phyloP scores from a whole-genome alignment of 2,888 invertebrate genomes.

The Eutolmus rufibarbis region DNA sequence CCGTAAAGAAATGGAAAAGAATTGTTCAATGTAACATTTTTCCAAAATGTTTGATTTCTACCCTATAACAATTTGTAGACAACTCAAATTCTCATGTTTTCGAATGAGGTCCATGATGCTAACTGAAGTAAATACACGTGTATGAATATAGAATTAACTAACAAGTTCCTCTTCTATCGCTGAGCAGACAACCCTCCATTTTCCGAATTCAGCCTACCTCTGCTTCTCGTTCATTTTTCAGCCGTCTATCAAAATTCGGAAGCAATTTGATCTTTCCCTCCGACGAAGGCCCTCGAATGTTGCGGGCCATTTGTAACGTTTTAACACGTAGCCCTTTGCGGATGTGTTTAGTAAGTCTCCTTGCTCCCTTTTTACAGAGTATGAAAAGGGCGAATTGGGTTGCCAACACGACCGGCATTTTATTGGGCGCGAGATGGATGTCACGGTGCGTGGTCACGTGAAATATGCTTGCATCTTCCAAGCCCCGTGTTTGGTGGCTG shows the following conservation, averaged over 20 bases:
- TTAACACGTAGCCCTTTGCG: background rate
- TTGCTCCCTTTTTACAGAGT: background rate
- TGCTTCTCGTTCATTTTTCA: background rate
- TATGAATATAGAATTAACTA: background rate
- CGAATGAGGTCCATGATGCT: no score
- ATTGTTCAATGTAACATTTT: no score
- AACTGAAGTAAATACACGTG: background rate
- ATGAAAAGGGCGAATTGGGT: background rate
- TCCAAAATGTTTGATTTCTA: no score
- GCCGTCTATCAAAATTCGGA: constrained; percentile 24
- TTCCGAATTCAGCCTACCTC: background rate
- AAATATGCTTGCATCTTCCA: background rate
- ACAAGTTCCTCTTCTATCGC: background rate
- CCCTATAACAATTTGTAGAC: background rate
- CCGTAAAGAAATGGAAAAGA: no score
- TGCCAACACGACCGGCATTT: constrained; percentile 5
- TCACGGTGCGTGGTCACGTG: constrained; percentile 18
- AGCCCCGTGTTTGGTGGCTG: background rate
- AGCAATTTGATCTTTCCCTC: constrained; percentile 12
- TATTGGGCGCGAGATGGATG: constrained; percentile 26
- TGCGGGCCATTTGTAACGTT: constrained; percentile 19
- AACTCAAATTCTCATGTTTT: background rate
- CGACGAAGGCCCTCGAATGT: background rate
- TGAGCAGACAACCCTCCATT: background rate
- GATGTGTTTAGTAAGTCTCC: background rate